Percentiles rank a stretch among this genome's conserved stretches.
phyloP scores from a whole-genome alignment of 2,888 invertebrate genomes.

The Tuta absoluta region DNA sequence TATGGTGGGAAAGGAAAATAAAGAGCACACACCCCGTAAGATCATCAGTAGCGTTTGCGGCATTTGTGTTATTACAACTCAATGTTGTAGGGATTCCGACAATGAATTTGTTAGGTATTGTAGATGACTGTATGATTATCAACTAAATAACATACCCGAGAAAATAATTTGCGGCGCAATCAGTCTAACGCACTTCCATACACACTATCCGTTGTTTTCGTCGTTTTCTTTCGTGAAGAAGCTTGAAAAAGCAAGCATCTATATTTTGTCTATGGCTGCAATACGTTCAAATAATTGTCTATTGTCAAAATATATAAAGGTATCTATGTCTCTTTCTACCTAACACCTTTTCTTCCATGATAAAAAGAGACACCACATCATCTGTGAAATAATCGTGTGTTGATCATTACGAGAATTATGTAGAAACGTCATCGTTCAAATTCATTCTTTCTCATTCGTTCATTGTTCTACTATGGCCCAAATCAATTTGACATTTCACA shows the following conservation, averaged over 20 bases:
- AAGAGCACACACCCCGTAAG: constrained; percentile 58
- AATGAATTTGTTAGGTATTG: neutral
- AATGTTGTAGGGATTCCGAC: neutral
- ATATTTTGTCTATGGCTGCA: constrained; percentile 37
- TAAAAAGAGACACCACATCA: neutral
- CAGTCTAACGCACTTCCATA: constrained; percentile 83
- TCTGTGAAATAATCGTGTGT: neutral
- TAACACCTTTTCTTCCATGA: neutral
- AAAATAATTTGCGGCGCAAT: constrained; percentile 83
- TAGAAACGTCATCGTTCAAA: neutral
- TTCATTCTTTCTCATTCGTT: neutral
- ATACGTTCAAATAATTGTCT: constrained; percentile 6
- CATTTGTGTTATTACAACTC: neutral
- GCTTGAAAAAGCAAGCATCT: constrained; percentile 75
- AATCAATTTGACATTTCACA: constrained; percentile 6
- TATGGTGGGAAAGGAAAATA: constrained; percentile 40
- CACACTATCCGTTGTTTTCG: constrained; percentile 82
- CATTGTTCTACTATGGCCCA: neutral
- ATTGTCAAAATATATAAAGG: neutral
- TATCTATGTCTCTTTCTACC: neutral
- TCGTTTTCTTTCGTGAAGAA: constrained; percentile 67
- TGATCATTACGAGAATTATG: neutral
- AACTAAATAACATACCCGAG: constrained; percentile 64
- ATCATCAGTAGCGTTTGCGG: constrained; percentile 47
- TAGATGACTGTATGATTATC: neutral